Percentiles rank a stretch among this genome's conserved stretches.
phyloP scores from a whole-genome alignment of 2,888 invertebrate species.

The Oscheius sp. region DNA sequence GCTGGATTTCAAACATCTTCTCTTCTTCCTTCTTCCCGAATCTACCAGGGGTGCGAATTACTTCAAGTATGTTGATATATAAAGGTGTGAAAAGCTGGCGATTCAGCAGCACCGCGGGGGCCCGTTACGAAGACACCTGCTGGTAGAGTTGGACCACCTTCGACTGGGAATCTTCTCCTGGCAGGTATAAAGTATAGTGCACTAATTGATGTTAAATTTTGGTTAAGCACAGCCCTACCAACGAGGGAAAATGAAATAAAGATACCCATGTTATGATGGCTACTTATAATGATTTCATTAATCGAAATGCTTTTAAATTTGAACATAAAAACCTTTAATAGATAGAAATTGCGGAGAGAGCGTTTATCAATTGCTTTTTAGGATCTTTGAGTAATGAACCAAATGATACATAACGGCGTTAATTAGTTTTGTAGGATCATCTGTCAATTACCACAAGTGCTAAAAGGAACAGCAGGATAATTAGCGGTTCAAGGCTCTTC shows the following conservation, averaged over 20 bases:
- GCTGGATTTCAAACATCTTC: constrained; percentile 22
- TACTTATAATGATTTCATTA: no score
- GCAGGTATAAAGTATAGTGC: background rate
- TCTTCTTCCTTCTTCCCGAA: background rate
- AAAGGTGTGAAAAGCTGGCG: constrained; percentile 24
- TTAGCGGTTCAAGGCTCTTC: constrained; percentile 19
- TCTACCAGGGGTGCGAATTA: background rate
- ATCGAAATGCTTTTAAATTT: no score
- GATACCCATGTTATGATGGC: no score
- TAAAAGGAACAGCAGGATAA: constrained; percentile 21
- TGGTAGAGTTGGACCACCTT: constrained; percentile 20
- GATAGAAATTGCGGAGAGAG: no score
- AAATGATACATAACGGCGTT: no score
- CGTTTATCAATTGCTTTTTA: no score
- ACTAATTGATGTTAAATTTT: background rate
- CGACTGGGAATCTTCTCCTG: constrained; percentile 1
- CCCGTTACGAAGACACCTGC: constrained; percentile 5
- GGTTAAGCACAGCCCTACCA: background rate
- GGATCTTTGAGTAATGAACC: background rate
- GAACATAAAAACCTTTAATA: no score
- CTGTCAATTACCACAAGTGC: constrained; percentile 22
- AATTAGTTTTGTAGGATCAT: background rate
- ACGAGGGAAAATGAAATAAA: no score
- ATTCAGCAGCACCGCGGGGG: constrained; percentile 7
- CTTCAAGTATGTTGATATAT: constrained; percentile 14